Conservation (phyloP, 2,888 invertebrate species). For the Cheilosia impressa region DNA sequence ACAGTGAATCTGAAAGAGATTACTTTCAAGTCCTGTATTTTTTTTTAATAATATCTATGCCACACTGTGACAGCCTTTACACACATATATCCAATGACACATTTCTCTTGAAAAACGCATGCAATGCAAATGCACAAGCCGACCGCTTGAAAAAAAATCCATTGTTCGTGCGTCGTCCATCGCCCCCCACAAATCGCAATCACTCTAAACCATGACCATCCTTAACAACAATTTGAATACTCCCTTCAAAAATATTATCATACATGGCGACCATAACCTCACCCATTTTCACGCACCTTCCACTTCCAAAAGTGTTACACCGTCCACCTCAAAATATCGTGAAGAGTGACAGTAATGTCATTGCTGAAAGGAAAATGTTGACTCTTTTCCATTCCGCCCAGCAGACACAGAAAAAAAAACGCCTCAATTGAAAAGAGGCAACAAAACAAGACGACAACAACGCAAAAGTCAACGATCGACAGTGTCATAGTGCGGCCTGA, state of each 20-base stretch:
- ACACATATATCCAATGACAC: no score
- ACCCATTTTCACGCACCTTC: constrained; percentile 28
- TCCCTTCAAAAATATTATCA: constrained; percentile 14
- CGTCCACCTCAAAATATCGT: not conserved
- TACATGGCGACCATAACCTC: constrained; percentile 38
- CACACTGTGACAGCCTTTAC: no score
- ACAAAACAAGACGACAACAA: not conserved
- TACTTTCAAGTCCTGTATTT: no score
- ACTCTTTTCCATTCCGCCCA: not conserved
- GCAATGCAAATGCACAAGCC: no score
- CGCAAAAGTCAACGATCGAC: constrained; percentile 45
- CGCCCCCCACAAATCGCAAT: not conserved
- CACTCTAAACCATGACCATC: constrained; percentile 26
- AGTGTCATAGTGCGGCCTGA: not conserved
- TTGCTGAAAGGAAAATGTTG: constrained; percentile 20
- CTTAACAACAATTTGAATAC: constrained; percentile 32
- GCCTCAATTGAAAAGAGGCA: not conserved
- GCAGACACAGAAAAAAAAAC: not conserved
- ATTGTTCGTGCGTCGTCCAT: not conserved
- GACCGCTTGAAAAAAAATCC: no score
- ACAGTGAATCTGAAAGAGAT: no score
- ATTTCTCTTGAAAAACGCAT: no score
- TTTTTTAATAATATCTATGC: no score
- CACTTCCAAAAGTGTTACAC: constrained; percentile 14
- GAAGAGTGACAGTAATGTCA: constrained; percentile 21